Base-by-base conservation (phyloP, 2,113 vertebrate genomes). In the Macquaria ambigua region DNA sequence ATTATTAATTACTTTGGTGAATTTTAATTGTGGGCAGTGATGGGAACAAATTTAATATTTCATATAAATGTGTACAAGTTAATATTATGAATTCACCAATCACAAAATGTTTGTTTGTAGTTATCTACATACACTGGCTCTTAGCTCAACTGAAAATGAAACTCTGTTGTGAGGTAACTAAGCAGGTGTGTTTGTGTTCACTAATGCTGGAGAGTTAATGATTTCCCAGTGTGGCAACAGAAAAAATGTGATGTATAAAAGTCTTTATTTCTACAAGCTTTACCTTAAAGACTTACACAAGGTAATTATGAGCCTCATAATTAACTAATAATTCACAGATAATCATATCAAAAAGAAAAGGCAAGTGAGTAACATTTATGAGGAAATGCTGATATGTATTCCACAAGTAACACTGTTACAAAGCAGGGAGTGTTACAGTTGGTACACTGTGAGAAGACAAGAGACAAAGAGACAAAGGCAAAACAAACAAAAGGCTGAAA, bases 381-480 rank as follows among this genome's bases (percentile, higher is more conserved):
- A 67, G 71, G 81, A 79, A 73, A 77, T 37, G 34, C 18, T 72
- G 77, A 71, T 28, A 68, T 91, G 70, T 81, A 87, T 85, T 91
- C 52, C 21, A 76, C 69, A 68, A 43, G 73, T 89, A 79, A 81
- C 74, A 85, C 28, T 25, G 72, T 81, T 46, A 88, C 55, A 86
- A 81, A 85, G 79, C 85, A 87, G 76, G 73, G 77, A 68, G 62
- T 50, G 41, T 86, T 90, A 89, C 79, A 89, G 82, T 68, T 1
- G 9, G 23, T 0, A 6, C 55, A 69, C 46, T 5, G 23, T 43
- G 14, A 31, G 21, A 58, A 63, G 79, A 31, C n/a, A 31, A 50
- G 63, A 77, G 12, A 64, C 8, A 56, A 12, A 0, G 46, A 48
- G 46, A 16, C 43, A 43, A 43, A 43, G 18, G 73, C 8, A 55